These are phyloP conservation scores for Ibidorhyncha struthersii DNA, from an alignment of 2,113 vertebrate genomes.

Conservation along the genomic window DNA sequence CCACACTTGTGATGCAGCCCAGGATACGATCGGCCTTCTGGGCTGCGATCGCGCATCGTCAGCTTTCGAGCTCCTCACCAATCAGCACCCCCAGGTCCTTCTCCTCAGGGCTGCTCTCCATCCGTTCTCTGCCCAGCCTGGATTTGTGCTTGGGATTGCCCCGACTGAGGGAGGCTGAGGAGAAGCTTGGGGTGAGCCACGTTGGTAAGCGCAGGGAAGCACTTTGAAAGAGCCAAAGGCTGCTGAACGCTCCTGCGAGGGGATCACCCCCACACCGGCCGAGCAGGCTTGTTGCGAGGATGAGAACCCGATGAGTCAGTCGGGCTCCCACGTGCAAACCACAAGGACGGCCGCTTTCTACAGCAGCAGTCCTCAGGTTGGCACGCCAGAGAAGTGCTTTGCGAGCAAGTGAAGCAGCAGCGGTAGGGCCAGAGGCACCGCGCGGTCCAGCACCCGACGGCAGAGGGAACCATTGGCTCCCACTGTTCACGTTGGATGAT, in stretches of 20 bases:
- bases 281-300: accelerated
- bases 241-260: accelerated
- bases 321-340: neutral
- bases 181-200: neutral
- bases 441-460: neutral
- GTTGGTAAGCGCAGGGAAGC: neutral
- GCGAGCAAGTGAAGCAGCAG: neutral
- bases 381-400: neutral
- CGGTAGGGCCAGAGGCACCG: neutral
- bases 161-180: neutral
- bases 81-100: too few relatives aligned
- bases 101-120: too few relatives aligned
- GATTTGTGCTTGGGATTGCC: too few relatives aligned
- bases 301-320: neutral
- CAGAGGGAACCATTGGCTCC: neutral
- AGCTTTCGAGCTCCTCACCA: too few relatives aligned
- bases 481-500: neutral
- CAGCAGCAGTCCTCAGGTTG: neutral
- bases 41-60: too few relatives aligned
- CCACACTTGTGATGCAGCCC: too few relatives aligned
- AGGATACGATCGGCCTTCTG: too few relatives aligned
- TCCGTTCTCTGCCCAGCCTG: too few relatives aligned
- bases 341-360: neutral
- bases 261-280: neutral
- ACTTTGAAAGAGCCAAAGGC: neutral